Percentiles rank a stretch among this genome's conserved stretches.
Evolutionary conservation across 2,113 vertebrate species (phyloP).

Genomic region (Struthidea cinerea): DNA sequence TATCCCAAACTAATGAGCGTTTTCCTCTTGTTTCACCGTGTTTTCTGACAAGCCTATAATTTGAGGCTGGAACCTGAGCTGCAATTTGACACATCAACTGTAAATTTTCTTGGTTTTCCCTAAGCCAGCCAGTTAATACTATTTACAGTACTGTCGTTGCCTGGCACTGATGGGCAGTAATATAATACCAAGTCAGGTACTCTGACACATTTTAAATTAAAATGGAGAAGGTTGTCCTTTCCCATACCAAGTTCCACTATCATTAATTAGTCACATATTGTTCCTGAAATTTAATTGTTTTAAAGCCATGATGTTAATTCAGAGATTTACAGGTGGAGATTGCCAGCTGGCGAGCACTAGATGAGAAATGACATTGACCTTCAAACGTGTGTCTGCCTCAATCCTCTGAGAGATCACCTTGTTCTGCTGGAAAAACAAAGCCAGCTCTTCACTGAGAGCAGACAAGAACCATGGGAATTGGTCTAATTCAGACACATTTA

Average conservation of each 20-base stretch:
- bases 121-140: neutral
- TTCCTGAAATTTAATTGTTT: slow-evolving; percentile 54
- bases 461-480: neutral
- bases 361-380: slow-evolving; percentile 7
- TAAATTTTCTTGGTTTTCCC: neutral
- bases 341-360: slow-evolving; percentile 18
- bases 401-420: neutral
- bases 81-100: neutral
- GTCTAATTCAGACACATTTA: neutral
- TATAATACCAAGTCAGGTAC: neutral
- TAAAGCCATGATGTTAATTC: slow-evolving; percentile 10
- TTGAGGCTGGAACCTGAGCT: neutral
- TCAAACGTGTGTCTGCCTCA: neutral
- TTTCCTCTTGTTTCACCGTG: neutral
- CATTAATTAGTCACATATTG: slow-evolving; percentile 25
- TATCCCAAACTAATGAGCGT: neutral
- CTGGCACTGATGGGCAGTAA: slow-evolving; percentile 13
- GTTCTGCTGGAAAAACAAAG: neutral
- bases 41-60: neutral
- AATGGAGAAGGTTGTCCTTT: slow-evolving; percentile 11
- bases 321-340: neutral
- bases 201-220: slow-evolving; percentile 30
- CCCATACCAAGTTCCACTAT: neutral
- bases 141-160: slow-evolving; percentile 24
- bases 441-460: neutral